Evolutionary conservation across 2,113 vertebrate species (phyloP).

Genomic region (Anser cygnoides): DNA sequence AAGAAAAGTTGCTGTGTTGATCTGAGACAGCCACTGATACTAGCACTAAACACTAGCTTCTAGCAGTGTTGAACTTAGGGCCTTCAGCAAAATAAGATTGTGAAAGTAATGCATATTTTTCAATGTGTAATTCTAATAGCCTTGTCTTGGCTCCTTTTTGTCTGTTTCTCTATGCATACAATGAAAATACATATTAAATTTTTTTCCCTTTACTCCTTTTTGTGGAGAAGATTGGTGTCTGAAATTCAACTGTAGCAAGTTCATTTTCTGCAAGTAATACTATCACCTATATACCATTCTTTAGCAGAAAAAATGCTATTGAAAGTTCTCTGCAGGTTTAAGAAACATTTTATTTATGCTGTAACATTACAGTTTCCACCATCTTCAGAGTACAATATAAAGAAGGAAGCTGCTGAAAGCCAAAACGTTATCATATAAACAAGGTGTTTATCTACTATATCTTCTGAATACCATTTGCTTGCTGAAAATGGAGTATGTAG

Average conservation of each 20-base stretch:
- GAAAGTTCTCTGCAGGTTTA: neutral
- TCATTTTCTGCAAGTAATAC: conserved; percentile 23
- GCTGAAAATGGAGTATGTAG: neutral
- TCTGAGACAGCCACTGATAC: neutral
- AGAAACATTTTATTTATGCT: conserved; percentile 30
- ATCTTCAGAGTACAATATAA: neutral
- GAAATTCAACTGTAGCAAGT: neutral
- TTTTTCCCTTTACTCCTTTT: neutral
- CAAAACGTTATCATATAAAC: conserved; percentile 10
- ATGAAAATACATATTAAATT: neutral
- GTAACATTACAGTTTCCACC: neutral
- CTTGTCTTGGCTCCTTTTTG: neutral
- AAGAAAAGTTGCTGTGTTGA: neutral
- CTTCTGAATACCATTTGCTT: conserved; percentile 38
- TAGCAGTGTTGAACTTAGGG: neutral
- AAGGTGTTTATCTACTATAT: conserved; percentile 3
- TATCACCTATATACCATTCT: neutral
- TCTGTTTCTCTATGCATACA: neutral
- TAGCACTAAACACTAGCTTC: neutral
- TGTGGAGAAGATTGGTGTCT: neutral
- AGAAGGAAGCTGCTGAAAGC: neutral
- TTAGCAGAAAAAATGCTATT: neutral
- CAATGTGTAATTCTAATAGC: neutral
- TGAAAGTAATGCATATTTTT: conserved; percentile 29
- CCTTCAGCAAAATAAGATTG: neutral